Percentiles rank a stretch among this genome's conserved stretches.
Conservation (phyloP, 2,113 vertebrate genomes). For the Chloropsis cyanopogon region DNA sequence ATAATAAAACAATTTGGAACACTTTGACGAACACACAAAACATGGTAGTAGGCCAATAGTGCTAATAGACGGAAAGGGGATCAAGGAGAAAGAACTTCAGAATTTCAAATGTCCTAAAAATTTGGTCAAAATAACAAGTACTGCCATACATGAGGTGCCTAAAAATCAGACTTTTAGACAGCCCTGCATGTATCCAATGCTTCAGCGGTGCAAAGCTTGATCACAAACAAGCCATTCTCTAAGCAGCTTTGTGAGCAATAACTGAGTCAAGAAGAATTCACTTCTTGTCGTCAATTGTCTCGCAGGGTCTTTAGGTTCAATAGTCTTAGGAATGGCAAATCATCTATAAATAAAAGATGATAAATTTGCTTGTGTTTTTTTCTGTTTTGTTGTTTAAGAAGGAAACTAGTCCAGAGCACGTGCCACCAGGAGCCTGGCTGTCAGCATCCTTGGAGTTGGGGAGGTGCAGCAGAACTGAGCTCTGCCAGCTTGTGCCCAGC, state of each 20-base stretch:
- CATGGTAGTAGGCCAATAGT: not conserved
- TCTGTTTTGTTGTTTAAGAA: not conserved
- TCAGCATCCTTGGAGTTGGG: not conserved
- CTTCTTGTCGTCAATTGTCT: not conserved
- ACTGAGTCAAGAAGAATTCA: not conserved
- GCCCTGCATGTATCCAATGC: fast-evolving
- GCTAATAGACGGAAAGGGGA: not conserved
- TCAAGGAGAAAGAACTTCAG: not conserved
- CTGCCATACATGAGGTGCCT: not conserved
- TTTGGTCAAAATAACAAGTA: not conserved
- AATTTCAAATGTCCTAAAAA: not conserved
- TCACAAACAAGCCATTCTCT: not conserved
- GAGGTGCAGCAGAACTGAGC: not conserved
- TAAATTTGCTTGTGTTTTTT: not conserved
- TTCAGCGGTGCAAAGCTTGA: not conserved
- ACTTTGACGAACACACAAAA: not conserved
- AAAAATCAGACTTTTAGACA: not conserved
- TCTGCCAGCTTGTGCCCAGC: fast-evolving
- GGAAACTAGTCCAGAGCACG: not conserved
- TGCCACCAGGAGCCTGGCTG: not conserved
- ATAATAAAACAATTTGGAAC: not conserved
- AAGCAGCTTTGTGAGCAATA: not conserved
- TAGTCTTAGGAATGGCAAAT: not conserved
- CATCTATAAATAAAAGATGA: not conserved
- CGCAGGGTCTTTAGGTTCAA: not conserved